Evolutionary conservation across 1,140 invertebrate genomes (phyloP).

Genomic region (Oryzaephilus surinamensis): DNA sequence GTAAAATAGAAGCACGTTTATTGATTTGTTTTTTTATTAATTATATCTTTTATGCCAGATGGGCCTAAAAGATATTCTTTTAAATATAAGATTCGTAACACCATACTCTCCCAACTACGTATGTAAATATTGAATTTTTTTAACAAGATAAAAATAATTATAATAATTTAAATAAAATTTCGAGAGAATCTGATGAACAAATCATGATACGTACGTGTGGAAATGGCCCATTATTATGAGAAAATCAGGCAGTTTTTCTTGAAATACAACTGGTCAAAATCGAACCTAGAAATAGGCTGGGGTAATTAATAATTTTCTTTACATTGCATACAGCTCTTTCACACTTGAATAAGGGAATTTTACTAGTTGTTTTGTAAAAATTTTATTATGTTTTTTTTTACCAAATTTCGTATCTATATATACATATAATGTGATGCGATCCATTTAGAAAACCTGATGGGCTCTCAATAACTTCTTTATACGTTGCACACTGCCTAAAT

Average conservation of each 20-base stretch:
- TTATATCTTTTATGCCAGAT: background rate
- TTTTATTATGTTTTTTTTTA: constrained; percentile 5
- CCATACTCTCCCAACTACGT: constrained; percentile 5
- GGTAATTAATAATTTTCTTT: constrained; percentile 45
- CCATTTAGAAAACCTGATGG: too few species aligned
- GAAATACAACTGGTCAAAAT: constrained; percentile 28
- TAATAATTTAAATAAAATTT: background rate
- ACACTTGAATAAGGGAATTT: constrained; percentile 18
- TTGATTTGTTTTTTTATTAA: constrained; percentile 3
- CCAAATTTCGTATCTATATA: constrained; percentile 7
- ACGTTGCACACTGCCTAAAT: constrained; percentile 24
- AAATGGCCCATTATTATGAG: constrained; percentile 20
- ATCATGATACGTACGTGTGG: constrained; percentile 35
- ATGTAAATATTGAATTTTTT: background rate
- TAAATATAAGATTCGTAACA: constrained; percentile 4
- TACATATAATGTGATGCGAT: constrained; percentile 8
- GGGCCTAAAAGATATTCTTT: background rate
- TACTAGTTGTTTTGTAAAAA: background rate
- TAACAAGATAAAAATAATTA: background rate
- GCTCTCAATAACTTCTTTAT: constrained; percentile 17
- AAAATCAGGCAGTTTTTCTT: constrained; percentile 24
- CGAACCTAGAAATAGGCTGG: constrained; percentile 41
- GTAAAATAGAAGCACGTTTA: constrained; percentile 13
- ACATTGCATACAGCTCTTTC: constrained; percentile 37
- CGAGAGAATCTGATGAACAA: constrained; percentile 24